Conservation (phyloP, 2,888 invertebrate species). For the Erpobdella octoculata region DNA sequence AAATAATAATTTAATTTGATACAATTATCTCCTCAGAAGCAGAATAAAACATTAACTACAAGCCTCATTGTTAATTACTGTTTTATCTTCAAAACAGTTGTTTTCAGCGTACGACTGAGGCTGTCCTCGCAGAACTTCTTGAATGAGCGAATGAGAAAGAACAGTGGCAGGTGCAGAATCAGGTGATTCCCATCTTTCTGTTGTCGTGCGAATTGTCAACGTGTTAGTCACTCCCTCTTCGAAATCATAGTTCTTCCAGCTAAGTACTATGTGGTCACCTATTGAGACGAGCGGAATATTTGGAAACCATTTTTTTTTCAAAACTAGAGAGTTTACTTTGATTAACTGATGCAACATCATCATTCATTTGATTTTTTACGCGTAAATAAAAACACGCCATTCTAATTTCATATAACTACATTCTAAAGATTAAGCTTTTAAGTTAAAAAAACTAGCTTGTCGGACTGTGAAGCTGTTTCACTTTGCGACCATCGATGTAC, state of each 20-base stretch:
- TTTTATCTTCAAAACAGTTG: not conserved
- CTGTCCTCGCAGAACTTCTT: constrained; percentile 19
- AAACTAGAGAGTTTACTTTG: too few relatives aligned
- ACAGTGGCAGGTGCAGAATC: constrained; percentile 27
- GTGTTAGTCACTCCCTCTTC: constrained; percentile 6
- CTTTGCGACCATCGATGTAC: constrained; percentile 28
- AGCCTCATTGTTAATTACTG: not conserved
- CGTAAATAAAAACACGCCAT: not conserved
- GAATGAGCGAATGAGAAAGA: constrained; percentile 14
- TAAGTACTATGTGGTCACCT: constrained; percentile 32
- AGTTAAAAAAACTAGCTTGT: constrained; percentile 9
- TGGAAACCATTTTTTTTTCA: not conserved
- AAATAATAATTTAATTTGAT: too few relatives aligned
- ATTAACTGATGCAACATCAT: too few relatives aligned
- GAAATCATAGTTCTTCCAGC: constrained; percentile 25
- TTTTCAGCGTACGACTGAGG: not conserved
- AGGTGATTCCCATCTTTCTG: constrained; percentile 28
- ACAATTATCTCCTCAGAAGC: too few relatives aligned
- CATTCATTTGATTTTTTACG: not conserved
- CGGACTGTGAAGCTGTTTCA: constrained; percentile 31
- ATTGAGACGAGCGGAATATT: not conserved
- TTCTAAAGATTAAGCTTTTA: not conserved
- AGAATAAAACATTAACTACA: too few relatives aligned
- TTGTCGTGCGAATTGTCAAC: constrained; percentile 29
- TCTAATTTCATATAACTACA: not conserved